These are phyloP conservation scores for Poeciliopsis infans DNA, from an alignment of 2,797 vertebrate species.

Conservation along the genomic window DNA sequence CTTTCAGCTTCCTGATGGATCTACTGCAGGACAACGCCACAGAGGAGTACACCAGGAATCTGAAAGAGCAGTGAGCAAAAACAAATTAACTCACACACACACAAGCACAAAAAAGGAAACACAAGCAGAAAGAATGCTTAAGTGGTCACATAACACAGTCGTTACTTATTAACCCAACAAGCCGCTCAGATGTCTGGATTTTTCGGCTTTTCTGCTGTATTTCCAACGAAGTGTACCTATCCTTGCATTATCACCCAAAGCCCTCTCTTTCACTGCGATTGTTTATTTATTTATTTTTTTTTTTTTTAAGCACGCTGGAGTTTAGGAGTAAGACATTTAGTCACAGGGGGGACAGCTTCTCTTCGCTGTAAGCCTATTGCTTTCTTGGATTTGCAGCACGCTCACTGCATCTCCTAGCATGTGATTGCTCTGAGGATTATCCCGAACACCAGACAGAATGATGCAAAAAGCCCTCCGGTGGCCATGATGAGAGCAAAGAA, in stretches of 20 bases:
- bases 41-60: constrained; percentile 69
- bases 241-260: constrained; percentile 53
- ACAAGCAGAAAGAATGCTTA: constrained; percentile 20
- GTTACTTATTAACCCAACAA: constrained; percentile 44
- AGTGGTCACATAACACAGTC: constrained; percentile 35
- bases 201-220: constrained; percentile 34
- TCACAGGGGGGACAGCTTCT: constrained; percentile 70
- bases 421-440: constrained; percentile 79
- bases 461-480: constrained; percentile 75
- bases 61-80: constrained; percentile 85
- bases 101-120: constrained; percentile 26
- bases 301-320: constrained; percentile 44
- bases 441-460: constrained; percentile 70
- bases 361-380: constrained; percentile 74
- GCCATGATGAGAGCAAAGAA: constrained; percentile 67
- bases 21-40: constrained; percentile 76
- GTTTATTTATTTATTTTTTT: constrained; percentile 2
- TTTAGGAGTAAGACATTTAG: constrained; percentile 74
- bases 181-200: constrained; percentile 39
- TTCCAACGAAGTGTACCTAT: constrained; percentile 59
- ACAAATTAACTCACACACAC: constrained; percentile 24
- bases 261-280: constrained; percentile 47
- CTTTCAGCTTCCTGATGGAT: constrained; percentile 73
- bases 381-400: constrained; percentile 67
- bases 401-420: constrained; percentile 72